Evolutionary conservation across 2,797 vertebrate species (phyloP).

Genomic region (Sebastes iracundus): DNA sequence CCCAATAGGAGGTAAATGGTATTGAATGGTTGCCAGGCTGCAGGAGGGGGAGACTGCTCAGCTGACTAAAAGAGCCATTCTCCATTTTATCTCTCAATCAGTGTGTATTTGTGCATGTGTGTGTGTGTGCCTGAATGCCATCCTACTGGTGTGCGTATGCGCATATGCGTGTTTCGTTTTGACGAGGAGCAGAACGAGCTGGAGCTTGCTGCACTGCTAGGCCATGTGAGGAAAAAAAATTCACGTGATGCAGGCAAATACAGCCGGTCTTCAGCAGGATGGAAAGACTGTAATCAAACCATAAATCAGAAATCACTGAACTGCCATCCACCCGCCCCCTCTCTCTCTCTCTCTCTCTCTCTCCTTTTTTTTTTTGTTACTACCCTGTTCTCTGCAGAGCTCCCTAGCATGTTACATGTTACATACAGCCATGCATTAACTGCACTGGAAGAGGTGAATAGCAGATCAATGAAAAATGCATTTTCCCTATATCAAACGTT

Average conservation of each 20-base stretch:
- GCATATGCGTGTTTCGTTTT: conserved; percentile 37
- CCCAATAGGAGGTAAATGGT: conserved; percentile 69
- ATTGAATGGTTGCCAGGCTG: conserved; percentile 73
- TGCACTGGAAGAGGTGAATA: neutral
- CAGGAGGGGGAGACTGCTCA: conserved; percentile 52
- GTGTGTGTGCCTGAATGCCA: neutral
- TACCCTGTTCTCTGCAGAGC: conserved; percentile 35
- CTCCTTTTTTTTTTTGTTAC: conserved; percentile 23
- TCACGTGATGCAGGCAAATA: conserved; percentile 72
- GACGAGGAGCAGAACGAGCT: conserved; percentile 50
- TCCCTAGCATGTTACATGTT: conserved; percentile 25
- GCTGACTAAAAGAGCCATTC: conserved; percentile 71
- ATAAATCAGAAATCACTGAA: conserved; percentile 81
- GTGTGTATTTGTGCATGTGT: conserved; percentile 38
- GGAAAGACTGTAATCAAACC: conserved; percentile 82
- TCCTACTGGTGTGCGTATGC: neutral
- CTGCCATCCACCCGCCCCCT: conserved; percentile 56
- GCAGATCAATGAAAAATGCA: conserved; percentile 54
- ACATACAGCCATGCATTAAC: conserved; percentile 21
- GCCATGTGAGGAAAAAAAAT: conserved; percentile 67
- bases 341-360: neutral
- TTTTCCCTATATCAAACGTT: conserved; percentile 26
- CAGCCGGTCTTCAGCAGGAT: conserved; percentile 66
- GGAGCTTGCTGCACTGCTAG: conserved; percentile 57
- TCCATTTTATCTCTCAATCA: conserved; percentile 77